phyloP scores from a whole-genome alignment of 2,113 vertebrate genomes.

The Upupa epops region DNA sequence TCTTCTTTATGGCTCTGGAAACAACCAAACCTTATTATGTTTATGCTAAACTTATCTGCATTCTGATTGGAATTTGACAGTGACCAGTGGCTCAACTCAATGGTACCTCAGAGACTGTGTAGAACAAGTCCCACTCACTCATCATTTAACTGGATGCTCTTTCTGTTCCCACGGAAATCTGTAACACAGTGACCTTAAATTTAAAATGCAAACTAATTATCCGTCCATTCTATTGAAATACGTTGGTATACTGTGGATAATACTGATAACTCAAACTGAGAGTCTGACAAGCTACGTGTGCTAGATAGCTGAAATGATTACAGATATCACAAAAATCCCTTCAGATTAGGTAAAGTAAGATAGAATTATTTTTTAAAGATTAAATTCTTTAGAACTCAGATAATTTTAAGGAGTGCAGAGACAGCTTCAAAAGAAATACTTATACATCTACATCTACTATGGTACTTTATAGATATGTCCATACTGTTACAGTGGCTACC shows the following conservation, averaged over 20 bases:
- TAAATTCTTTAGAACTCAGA: neutral
- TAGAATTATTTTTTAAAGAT: neutral
- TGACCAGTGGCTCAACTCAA: neutral
- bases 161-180: slow-evolving; percentile 61
- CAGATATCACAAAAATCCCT: neutral
- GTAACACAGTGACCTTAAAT: slow-evolving; percentile 42
- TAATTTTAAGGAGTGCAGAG: neutral
- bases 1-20: slow-evolving; percentile 54
- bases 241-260: slow-evolving; percentile 52
- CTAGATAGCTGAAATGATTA: neutral
- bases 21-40: slow-evolving; percentile 46
- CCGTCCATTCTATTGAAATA: slow-evolving; percentile 54
- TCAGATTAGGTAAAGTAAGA: neutral
- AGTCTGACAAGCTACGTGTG: neutral
- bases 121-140: neutral
- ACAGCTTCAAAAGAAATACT: neutral
- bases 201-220: slow-evolving; percentile 71
- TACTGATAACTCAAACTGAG: too few species aligned
- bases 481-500: neutral
- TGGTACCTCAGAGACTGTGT: neutral
- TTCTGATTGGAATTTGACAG: slow-evolving; percentile 58
- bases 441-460: too few species aligned
- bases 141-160: slow-evolving; percentile 39
- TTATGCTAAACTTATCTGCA: slow-evolving; percentile 39
- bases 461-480: neutral